These are phyloP conservation scores for Cavia porcellus DNA, from an alignment of 2,113 vertebrate genomes.

Conservation along the genomic window DNA sequence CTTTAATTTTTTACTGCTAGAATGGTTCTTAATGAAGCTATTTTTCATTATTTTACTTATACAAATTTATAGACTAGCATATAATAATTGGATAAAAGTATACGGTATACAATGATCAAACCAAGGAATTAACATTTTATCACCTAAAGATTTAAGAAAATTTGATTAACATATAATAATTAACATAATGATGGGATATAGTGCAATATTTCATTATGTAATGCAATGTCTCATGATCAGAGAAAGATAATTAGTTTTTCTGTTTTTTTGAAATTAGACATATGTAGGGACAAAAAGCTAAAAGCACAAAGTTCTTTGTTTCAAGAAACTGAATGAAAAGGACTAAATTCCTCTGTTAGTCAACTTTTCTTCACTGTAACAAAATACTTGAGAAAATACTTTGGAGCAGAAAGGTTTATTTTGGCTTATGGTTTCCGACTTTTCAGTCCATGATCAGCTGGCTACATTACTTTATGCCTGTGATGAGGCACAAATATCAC, in stretches of 20 bases:
- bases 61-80: background rate
- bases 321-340: background rate
- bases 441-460: background rate
- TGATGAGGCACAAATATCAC: background rate
- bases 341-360: background rate
- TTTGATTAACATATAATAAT: background rate
- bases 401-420: background rate
- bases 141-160: background rate
- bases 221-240: background rate
- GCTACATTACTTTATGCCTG: background rate
- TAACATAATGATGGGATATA: no score
- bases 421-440: background rate
- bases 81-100: background rate
- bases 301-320: background rate
- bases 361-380: background rate
- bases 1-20: conserved; percentile 43
- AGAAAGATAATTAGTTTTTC: background rate
- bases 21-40: conserved; percentile 34
- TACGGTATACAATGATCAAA: background rate
- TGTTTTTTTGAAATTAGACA: background rate
- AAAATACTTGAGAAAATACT: background rate
- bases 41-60: background rate
- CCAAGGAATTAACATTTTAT: background rate
- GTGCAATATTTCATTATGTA: background rate
- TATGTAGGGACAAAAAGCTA: conserved; percentile 7